Conservation (phyloP, 2,888 invertebrate genomes). For the Harpagoxenus sublaevis region DNA sequence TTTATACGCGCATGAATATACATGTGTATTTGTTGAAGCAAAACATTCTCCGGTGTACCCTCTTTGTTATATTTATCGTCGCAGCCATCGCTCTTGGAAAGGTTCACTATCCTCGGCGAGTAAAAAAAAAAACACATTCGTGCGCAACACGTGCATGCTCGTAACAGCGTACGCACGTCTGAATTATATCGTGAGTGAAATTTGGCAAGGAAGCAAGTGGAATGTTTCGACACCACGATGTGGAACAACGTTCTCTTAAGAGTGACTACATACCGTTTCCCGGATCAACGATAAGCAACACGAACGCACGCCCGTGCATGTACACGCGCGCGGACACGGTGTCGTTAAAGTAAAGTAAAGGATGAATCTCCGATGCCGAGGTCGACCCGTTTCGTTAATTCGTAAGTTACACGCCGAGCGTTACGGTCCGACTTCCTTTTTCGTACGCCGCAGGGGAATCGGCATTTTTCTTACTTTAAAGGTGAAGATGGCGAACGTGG, state of each 20-base stretch:
- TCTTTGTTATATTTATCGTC: conserved; percentile 35
- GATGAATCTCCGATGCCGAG: conserved; percentile 42
- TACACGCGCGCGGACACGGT: background rate
- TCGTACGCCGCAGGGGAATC: conserved; percentile 63
- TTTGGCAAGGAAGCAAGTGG: conserved; percentile 42
- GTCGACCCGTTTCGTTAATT: conserved; percentile 74
- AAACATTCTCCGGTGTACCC: conserved; percentile 8
- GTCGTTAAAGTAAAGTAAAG: conserved; percentile 42
- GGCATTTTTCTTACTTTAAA: conserved; percentile 60
- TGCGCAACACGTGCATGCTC: background rate
- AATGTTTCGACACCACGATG: conserved; percentile 53
- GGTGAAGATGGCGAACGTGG: conserved; percentile 66
- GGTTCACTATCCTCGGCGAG: conserved; percentile 46
- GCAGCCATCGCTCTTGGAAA: conserved; percentile 31
- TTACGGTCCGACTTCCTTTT: conserved; percentile 77
- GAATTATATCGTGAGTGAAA: conserved; percentile 37
- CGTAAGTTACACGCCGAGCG: conserved; percentile 70
- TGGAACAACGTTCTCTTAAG: conserved; percentile 51
- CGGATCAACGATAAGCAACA: conserved; percentile 51
- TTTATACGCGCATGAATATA: conserved; percentile 23
- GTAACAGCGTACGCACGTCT: conserved; percentile 14
- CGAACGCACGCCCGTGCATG: background rate
- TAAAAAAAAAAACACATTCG: conserved; percentile 12
- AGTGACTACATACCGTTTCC: conserved; percentile 37
- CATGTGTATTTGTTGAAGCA: conserved; percentile 14